phyloP scores from a whole-genome alignment of 2,797 vertebrate species.

The Paguma larvata region DNA sequence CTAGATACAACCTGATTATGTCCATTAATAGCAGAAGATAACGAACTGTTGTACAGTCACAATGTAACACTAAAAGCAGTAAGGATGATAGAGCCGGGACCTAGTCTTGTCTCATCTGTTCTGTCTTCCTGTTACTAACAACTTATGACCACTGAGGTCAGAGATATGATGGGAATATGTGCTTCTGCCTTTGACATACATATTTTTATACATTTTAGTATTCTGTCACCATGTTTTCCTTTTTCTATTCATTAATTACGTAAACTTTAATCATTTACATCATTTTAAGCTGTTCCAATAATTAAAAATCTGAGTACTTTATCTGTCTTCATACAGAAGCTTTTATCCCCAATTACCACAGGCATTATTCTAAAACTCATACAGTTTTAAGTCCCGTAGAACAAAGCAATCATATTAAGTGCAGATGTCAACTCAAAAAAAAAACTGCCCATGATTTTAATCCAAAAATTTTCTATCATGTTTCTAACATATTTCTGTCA shows the following conservation, averaged over 20 bases:
- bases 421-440: constrained; percentile 34
- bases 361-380: constrained; percentile 33
- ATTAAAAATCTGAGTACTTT: neutral
- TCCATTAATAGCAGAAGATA: neutral
- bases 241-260: neutral
- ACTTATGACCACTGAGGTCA: neutral
- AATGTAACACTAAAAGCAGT: neutral
- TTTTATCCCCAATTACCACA: neutral
- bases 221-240: neutral
- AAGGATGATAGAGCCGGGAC: neutral
- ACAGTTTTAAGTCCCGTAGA: constrained; percentile 3
- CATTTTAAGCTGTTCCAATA: constrained; percentile 9
- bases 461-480: neutral
- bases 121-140: neutral
- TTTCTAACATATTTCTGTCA: constrained; percentile 41
- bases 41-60: neutral
- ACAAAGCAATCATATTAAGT: neutral
- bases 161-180: neutral
- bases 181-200: neutral
- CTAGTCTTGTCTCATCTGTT: neutral
- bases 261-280: neutral
- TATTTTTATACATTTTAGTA: neutral
- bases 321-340: constrained; percentile 8
- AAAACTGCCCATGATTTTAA: constrained; percentile 20
- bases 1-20: neutral